Percentiles rank a stretch among this genome's conserved stretches.
Evolutionary conservation across 2,797 vertebrate genomes (phyloP).

Genomic region (Enteromius radiatus): DNA sequence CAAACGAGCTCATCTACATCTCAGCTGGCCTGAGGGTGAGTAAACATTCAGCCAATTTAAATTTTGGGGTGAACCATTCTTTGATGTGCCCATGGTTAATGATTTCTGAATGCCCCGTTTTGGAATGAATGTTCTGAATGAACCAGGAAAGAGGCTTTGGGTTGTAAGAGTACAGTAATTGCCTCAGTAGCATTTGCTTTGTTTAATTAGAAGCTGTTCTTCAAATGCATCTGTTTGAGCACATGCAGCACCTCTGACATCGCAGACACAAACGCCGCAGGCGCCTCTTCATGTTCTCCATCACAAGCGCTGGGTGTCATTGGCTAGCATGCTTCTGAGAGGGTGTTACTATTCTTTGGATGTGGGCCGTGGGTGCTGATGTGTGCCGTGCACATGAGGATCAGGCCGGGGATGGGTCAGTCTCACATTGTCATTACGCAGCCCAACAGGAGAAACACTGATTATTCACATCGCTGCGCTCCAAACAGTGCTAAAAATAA

Average conservation of each 20-base stretch:
- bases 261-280: slow-evolving; percentile 12
- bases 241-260: slow-evolving; percentile 28
- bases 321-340: slow-evolving; percentile 22
- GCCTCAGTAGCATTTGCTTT: background rate
- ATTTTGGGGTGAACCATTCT: background rate
- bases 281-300: slow-evolving; percentile 28
- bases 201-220: background rate
- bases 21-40: background rate
- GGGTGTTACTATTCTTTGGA: slow-evolving; percentile 19
- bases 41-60: background rate
- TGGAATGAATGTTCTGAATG: background rate
- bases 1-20: background rate
- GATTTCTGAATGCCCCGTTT: background rate
- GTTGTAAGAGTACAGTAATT: background rate
- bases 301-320: slow-evolving; percentile 24
- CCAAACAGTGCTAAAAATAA: slow-evolving; percentile 79
- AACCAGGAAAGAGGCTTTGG: background rate
- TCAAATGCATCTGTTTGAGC: slow-evolving; percentile 1
- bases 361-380: slow-evolving; percentile 9
- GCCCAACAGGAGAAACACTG: slow-evolving; percentile 73
- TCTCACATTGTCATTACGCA: slow-evolving; percentile 72
- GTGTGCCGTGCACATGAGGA: slow-evolving; percentile 9
- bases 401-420: slow-evolving; percentile 67
- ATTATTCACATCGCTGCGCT: slow-evolving; percentile 76
- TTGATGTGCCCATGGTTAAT: background rate